Percentiles rank a stretch among this genome's conserved stretches.
These are phyloP conservation scores for Musca domestica DNA, from an alignment of 1,140 invertebrate species.

Conservation along the genomic window DNA sequence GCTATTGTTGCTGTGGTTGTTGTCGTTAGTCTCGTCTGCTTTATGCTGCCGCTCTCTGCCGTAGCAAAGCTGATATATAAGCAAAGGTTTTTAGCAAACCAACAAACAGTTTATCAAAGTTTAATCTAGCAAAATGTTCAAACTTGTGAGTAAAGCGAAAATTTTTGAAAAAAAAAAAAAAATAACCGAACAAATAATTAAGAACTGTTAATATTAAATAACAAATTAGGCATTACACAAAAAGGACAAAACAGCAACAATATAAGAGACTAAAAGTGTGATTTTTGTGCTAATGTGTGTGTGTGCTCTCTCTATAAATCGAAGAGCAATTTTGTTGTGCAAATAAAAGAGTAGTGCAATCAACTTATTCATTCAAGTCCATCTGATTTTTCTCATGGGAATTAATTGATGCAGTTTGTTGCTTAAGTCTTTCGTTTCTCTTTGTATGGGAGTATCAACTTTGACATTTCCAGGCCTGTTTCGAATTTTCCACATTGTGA, in stretches of 20 bases:
- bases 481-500: no score
- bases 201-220: neutral
- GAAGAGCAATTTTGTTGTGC: no score
- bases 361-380: no score
- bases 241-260: neutral
- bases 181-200: slow-evolving; percentile 3
- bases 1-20: slow-evolving; percentile 4
- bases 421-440: no score
- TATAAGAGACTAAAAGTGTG: no score
- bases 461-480: no score
- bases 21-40: neutral
- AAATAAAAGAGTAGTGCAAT: no score
- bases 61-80: slow-evolving; percentile 24
- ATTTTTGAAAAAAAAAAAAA: slow-evolving; percentile 3
- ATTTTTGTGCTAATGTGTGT: no score
- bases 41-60: neutral
- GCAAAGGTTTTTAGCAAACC: slow-evolving; percentile 31
- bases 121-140: slow-evolving; percentile 48
- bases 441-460: no score
- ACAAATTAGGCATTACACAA: neutral
- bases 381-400: no score
- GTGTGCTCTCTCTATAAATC: no score
- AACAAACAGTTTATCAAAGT: slow-evolving; percentile 46
- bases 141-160: slow-evolving; percentile 43
- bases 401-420: no score